phyloP scores from a whole-genome alignment of 2,888 invertebrate species.

The Drepanosiphum platanoidis region DNA sequence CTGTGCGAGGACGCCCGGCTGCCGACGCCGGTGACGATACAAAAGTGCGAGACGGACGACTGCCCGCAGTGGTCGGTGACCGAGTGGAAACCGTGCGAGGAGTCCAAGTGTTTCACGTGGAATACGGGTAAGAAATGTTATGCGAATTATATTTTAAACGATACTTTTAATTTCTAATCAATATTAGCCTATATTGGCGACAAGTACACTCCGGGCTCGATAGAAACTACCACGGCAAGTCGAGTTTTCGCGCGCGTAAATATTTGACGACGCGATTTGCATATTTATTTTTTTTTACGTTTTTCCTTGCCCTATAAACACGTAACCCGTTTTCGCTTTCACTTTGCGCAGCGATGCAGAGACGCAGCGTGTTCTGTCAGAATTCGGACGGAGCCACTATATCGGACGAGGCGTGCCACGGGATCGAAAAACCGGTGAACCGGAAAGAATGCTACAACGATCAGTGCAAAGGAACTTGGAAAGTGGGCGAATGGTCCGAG shows the following conservation, averaged over 20 bases:
- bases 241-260: not conserved
- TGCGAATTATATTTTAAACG: not conserved
- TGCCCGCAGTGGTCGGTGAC: constrained; percentile 79
- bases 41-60: constrained; percentile 75
- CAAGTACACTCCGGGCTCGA: too few species aligned
- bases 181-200: not conserved
- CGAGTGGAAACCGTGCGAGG: constrained; percentile 79
- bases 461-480: constrained; percentile 90
- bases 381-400: constrained; percentile 69
- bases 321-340: constrained; percentile 6
- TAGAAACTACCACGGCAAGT: too few species aligned
- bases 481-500: constrained; percentile 91
- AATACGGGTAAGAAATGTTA: constrained; percentile 72
- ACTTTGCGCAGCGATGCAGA: constrained; percentile 74
- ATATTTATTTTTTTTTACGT: too few species aligned
- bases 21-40: constrained; percentile 73
- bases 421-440: constrained; percentile 78
- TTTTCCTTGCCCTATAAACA: too few species aligned
- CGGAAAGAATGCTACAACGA: constrained; percentile 83
- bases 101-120: constrained; percentile 79
- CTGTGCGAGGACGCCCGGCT: constrained; percentile 79
- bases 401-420: constrained; percentile 75
- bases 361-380: constrained; percentile 75
- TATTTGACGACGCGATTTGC: constrained; percentile 42
- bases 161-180: too few species aligned